phyloP scores from a whole-genome alignment of 2,113 vertebrate genomes.

The Anser brachyrhynchus region DNA sequence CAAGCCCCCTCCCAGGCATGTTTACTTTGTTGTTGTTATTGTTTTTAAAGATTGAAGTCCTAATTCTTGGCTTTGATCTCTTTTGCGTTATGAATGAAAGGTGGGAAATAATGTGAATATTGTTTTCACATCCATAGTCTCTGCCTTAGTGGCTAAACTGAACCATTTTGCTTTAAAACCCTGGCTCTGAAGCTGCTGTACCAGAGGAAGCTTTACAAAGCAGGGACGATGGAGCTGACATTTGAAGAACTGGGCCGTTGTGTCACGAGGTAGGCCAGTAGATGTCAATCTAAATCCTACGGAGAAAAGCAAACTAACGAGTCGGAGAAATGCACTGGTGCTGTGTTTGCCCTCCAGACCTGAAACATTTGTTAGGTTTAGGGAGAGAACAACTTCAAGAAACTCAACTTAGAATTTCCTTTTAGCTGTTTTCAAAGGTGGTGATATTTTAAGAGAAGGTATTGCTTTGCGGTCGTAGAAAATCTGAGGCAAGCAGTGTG shows the following conservation, averaged over 20 bases:
- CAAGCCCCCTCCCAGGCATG: neutral
- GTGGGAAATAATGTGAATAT: neutral
- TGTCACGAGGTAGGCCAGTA: conserved; percentile 60
- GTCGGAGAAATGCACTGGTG: neutral
- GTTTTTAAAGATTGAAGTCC: neutral
- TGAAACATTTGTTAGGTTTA: conserved; percentile 25
- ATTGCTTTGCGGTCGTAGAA: neutral
- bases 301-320: conserved; percentile 59
- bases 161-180: conserved; percentile 35
- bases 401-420: neutral
- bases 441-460: neutral
- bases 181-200: neutral
- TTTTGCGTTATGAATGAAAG: neutral
- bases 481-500: neutral
- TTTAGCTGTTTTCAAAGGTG: neutral
- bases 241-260: conserved; percentile 24
- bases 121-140: neutral
- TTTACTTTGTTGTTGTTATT: neutral
- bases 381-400: conserved; percentile 21
- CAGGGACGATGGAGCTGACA: conserved; percentile 1
- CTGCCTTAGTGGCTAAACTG: neutral
- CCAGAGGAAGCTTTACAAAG: conserved; percentile 24
- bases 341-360: conserved; percentile 32
- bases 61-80: neutral
- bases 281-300: conserved; percentile 67